Conservation (phyloP, 2,113 vertebrate species). For the Epinephelus fuscoguttatus region DNA sequence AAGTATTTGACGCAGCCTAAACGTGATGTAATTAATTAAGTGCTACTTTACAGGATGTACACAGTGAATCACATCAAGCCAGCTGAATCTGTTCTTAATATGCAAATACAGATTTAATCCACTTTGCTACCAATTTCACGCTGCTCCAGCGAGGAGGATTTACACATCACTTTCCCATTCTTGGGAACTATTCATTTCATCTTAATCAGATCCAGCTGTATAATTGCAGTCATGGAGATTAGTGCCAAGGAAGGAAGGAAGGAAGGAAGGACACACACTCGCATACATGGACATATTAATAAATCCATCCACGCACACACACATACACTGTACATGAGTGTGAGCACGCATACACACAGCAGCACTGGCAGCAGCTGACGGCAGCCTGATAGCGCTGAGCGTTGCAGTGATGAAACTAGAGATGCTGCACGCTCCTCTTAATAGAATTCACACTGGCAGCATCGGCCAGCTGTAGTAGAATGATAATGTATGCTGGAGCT, state of each 20-base stretch:
- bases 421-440: slow-evolving; percentile 53
- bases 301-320: slow-evolving; percentile 25
- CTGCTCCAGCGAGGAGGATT: slow-evolving; percentile 43
- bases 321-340: not conserved
- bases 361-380: slow-evolving; percentile 69
- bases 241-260: slow-evolving; percentile 49
- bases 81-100: slow-evolving; percentile 35
- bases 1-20: not conserved
- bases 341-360: not conserved
- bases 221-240: slow-evolving; percentile 65
- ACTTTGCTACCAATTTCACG: slow-evolving; percentile 58
- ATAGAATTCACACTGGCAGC: slow-evolving; percentile 57
- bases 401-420: slow-evolving; percentile 71
- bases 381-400: slow-evolving; percentile 54
- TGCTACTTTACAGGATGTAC: slow-evolving; percentile 21
- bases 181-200: slow-evolving; percentile 61
- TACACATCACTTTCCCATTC: slow-evolving; percentile 53
- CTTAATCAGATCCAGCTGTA: slow-evolving; percentile 67
- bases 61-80: not conserved
- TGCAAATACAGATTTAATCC: slow-evolving; percentile 64
- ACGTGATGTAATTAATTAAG: slow-evolving; percentile 18
- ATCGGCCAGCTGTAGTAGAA: slow-evolving; percentile 65
- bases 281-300: slow-evolving; percentile 38
- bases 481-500: slow-evolving; percentile 31
- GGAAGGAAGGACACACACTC: slow-evolving; percentile 13